These are phyloP conservation scores for Aix galericulata DNA, from an alignment of 2,113 vertebrate species.

Conservation along the genomic window DNA sequence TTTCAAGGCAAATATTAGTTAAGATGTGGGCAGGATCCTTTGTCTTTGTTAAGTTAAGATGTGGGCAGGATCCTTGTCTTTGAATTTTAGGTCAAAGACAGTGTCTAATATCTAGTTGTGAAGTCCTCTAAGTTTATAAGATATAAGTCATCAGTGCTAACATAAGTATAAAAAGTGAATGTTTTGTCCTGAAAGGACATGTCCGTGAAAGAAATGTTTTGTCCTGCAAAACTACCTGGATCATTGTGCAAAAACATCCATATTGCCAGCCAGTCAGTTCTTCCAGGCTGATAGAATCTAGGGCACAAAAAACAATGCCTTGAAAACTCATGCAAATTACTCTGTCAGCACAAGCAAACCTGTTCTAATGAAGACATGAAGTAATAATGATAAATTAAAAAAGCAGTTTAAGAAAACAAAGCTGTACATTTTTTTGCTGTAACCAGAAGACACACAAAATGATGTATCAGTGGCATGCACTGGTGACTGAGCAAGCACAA, in stretches of 20 bases:
- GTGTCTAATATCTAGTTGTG: not conserved
- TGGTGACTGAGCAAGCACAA: not conserved
- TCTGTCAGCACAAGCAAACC: not conserved
- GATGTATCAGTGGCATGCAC: not conserved
- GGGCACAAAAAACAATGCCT: not conserved
- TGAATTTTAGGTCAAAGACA: not conserved
- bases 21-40: not conserved
- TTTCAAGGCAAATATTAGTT: not conserved
- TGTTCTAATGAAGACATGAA: not conserved
- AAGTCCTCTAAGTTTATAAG: not conserved
- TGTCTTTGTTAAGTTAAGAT: not conserved
- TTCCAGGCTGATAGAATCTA: not conserved
- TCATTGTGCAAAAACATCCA: not conserved
- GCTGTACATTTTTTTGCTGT: not conserved
- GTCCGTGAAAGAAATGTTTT: not conserved
- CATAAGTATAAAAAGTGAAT: not conserved
- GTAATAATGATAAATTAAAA: not conserved
- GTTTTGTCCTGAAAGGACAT: not conserved
- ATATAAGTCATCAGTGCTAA: not conserved
- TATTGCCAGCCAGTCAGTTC: not conserved
- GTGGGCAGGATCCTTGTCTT: not conserved
- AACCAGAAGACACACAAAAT: not conserved
- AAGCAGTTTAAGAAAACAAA: not conserved
- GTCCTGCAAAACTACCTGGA: not conserved
- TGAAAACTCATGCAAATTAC: not conserved